A percentile compares a stretch with the other conserved stretches of the same genome.
These are phyloP conservation scores for Distichodus sexfasciatus DNA, from an alignment of 2,797 vertebrate genomes.

Conservation along the genomic window DNA sequence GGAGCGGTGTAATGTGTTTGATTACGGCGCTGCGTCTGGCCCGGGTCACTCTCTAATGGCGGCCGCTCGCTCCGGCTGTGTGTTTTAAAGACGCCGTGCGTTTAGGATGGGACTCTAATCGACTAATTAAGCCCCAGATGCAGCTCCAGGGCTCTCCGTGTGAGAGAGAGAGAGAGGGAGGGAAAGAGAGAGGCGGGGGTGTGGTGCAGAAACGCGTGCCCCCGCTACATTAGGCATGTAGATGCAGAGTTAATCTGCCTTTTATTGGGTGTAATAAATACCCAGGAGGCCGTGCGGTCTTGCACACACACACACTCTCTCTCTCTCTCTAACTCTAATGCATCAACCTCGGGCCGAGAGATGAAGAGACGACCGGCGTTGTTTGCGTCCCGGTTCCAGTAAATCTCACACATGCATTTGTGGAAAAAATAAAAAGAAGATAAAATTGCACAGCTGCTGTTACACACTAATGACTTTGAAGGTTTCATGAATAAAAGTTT, in stretches of 20 bases:
- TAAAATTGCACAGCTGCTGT: no score
- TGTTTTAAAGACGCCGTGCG: conserved; percentile 73
- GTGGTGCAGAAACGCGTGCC: conserved; percentile 65
- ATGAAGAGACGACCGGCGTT: conserved; percentile 25
- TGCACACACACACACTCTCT: conserved; percentile 69
- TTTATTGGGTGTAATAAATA: conserved; percentile 86
- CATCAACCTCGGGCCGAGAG: conserved; percentile 64
- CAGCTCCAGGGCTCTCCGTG: conserved; percentile 49
- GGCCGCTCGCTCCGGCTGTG: conserved; percentile 72
- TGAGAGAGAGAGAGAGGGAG: conserved; percentile 32
- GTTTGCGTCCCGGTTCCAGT: conserved; percentile 5
- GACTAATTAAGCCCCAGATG: conserved; percentile 82
- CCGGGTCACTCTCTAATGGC: conserved; percentile 75
- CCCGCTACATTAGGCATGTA: conserved; percentile 81
- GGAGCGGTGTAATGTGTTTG: conserved; percentile 71
- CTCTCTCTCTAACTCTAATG: conserved; percentile 69
- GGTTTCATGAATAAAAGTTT: no score
- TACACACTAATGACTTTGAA: no score
- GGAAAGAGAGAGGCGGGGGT: conserved; percentile 55
- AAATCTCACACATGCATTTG: background rate
- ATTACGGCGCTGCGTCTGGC: conserved; percentile 61
- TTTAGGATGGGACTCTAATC: conserved; percentile 74
- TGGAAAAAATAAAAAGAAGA: no score
- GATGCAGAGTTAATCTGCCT: conserved; percentile 83
- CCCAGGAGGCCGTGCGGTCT: conserved; percentile 73